phyloP scores from a whole-genome alignment of 2,888 invertebrate genomes.

The Amiota communis region DNA sequence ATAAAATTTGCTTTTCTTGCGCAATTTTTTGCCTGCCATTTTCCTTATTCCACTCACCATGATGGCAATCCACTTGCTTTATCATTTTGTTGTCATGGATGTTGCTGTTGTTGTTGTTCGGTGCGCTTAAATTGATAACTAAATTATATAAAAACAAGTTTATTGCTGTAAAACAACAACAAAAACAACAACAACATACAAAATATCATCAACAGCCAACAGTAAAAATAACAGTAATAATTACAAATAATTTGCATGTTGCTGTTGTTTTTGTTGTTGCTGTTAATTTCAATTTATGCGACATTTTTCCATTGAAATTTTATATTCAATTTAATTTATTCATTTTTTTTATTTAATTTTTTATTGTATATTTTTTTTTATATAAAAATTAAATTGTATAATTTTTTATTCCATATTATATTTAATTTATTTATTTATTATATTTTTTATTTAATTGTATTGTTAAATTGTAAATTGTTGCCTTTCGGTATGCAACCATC shows the following conservation, averaged over 20 bases:
- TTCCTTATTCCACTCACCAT: neutral
- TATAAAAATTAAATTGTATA: constrained; percentile 1
- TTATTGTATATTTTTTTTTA: constrained; percentile 15
- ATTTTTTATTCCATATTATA: neutral
- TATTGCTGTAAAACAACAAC: neutral
- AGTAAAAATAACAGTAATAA: too few species aligned
- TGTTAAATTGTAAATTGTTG: too few species aligned
- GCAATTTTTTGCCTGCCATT: neutral
- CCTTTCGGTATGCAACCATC: too few species aligned
- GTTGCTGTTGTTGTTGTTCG: constrained; percentile 5
- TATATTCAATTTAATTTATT: too few species aligned
- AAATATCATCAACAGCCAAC: too few species aligned
- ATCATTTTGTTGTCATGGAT: neutral
- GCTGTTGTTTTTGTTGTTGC: neutral
- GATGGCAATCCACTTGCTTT: too few species aligned
- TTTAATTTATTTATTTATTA: neutral
- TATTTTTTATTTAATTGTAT: constrained; percentile 34
- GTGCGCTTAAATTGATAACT: constrained; percentile 13
- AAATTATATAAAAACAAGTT: constrained; percentile 26
- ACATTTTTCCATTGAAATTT: too few species aligned
- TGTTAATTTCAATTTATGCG: neutral
- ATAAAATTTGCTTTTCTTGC: constrained; percentile 48
- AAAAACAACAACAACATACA: neutral
- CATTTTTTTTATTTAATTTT: too few species aligned
- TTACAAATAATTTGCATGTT: too few species aligned